These are phyloP conservation scores for Eospalax fontanierii DNA, from an alignment of 2,797 vertebrate species.

Conservation along the genomic window DNA sequence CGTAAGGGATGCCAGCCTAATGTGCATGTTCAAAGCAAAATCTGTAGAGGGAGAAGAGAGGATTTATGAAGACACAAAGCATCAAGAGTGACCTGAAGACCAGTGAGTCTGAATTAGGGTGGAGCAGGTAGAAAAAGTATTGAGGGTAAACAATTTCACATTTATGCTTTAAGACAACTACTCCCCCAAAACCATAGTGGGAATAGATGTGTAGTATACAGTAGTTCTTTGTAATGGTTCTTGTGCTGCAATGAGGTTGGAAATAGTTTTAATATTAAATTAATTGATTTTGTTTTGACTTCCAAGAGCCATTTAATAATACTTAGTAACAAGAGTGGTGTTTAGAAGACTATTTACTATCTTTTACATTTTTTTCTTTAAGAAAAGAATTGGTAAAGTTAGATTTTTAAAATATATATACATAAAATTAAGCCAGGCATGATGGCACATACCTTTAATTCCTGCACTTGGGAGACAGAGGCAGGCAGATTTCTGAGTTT, in stretches of 20 bases:
- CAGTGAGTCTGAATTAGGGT: not conserved
- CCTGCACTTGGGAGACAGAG: too few relatives aligned
- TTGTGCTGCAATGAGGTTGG: not conserved
- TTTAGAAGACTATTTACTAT: constrained; percentile 42
- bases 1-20: not conserved
- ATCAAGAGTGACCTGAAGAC: not conserved
- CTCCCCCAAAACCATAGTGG: not conserved
- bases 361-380: not conserved
- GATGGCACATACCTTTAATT: too few relatives aligned
- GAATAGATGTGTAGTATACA: not conserved
- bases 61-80: not conserved
- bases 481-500: too few relatives aligned
- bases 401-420: not conserved
- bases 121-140: not conserved
- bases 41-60: not conserved
- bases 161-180: not conserved
- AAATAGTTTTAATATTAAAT: constrained; percentile 28
- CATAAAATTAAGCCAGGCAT: too few relatives aligned
- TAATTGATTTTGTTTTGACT: not conserved
- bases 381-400: constrained; percentile 40
- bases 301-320: constrained; percentile 60
- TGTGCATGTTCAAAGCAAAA: not conserved
- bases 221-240: not conserved
- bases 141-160: not conserved
- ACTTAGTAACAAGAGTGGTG: not conserved